phyloP scores from a whole-genome alignment of 1,140 invertebrate species.

The Thaumetopoea pityocampa region DNA sequence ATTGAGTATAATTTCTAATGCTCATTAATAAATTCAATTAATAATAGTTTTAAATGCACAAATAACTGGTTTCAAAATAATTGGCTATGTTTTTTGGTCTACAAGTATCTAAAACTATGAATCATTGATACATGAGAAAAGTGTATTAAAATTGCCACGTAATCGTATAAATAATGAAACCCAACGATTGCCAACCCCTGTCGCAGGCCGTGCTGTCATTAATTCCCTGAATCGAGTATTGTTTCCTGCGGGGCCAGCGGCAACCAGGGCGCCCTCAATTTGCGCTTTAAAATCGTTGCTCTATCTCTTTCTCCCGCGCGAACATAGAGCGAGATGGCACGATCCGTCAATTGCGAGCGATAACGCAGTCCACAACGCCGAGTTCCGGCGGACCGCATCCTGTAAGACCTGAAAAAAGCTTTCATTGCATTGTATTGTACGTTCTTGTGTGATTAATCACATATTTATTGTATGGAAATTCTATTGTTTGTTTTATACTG shows the following conservation, averaged over 20 bases:
- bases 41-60: no score
- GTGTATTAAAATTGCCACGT: no score
- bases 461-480: no score
- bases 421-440: slow-evolving; percentile 51
- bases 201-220: slow-evolving; percentile 45
- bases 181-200: slow-evolving; percentile 28
- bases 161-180: no score
- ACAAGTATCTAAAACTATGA: no score
- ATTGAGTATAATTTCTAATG: no score
- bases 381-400: slow-evolving; percentile 47
- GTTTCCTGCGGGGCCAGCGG: slow-evolving; percentile 54
- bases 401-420: slow-evolving; percentile 62
- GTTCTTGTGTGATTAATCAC: slow-evolving; percentile 12
- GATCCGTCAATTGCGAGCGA: slow-evolving; percentile 16
- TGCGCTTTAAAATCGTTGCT: slow-evolving; percentile 46
- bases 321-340: slow-evolving; percentile 19
- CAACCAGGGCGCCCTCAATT: slow-evolving; percentile 51
- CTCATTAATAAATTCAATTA: no score
- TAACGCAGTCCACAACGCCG: slow-evolving; percentile 12
- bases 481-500: slow-evolving; percentile 8
- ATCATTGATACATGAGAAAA: no score
- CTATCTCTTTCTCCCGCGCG: slow-evolving; percentile 24
- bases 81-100: no score
- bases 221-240: slow-evolving; percentile 68
- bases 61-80: no score